Conservation (phyloP, 2,113 vertebrate species). For the Anoura caudifer region DNA sequence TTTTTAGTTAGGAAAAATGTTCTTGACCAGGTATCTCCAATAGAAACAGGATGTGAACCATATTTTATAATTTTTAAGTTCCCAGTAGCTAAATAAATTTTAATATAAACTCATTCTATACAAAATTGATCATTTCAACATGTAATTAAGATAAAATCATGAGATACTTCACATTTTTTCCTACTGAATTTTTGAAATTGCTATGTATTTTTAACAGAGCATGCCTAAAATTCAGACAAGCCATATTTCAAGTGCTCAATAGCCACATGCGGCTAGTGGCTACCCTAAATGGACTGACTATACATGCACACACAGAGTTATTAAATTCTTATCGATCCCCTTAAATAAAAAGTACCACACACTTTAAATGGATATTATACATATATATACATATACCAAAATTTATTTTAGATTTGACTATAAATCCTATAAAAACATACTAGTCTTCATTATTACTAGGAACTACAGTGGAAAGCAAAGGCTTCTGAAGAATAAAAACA, state of each 20-base stretch:
- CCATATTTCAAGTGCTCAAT: background rate
- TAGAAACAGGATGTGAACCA: background rate
- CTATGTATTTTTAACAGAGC: background rate
- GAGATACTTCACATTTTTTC: background rate
- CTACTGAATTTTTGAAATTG: background rate
- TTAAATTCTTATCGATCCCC: conserved; percentile 9
- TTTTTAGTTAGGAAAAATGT: background rate
- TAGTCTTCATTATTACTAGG: background rate
- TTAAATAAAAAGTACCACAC: background rate
- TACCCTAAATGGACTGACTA: background rate
- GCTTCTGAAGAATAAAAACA: conserved; percentile 26
- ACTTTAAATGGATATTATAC: background rate
- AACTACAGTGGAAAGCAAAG: background rate
- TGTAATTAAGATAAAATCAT: background rate
- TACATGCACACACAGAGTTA: background rate
- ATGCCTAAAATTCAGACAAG: background rate
- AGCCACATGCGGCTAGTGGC: background rate
- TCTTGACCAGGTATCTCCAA: background rate
- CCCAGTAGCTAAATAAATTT: background rate
- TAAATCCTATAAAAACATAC: background rate
- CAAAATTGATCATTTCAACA: conserved; percentile 19
- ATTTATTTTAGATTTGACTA: conserved; percentile 28
- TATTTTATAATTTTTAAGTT: background rate
- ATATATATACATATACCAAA: background rate
- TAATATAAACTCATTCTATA: background rate